phyloP scores from a whole-genome alignment of 2,888 invertebrate species.

The Watsonalla cultraria region DNA sequence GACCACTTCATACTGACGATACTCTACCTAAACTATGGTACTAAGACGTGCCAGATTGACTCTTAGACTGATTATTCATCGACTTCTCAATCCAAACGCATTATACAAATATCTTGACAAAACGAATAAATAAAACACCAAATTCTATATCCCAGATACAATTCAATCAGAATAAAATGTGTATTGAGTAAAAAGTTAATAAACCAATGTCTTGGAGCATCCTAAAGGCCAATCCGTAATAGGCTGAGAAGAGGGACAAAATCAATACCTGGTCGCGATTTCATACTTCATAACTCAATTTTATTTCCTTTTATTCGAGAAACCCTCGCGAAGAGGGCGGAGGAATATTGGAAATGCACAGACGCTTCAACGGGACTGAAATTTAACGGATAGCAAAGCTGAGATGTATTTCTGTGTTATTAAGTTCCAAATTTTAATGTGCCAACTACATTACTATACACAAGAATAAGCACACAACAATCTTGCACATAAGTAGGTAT shows the following conservation, averaged over 20 bases:
- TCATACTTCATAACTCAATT: conserved; percentile 48
- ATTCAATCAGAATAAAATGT: neutral
- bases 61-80: no score
- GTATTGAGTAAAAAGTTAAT: conserved; percentile 7
- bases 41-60: no score
- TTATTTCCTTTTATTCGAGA: conserved; percentile 19
- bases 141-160: no score
- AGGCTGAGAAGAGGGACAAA: conserved; percentile 20
- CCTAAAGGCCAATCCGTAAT: conserved; percentile 14
- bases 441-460: no score
- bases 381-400: neutral
- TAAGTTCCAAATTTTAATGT: no score
- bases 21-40: no score
- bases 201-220: conserved; percentile 7
- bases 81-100: neutral
- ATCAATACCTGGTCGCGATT: conserved; percentile 40
- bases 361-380: no score
- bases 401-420: no score
- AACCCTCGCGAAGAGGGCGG: neutral
- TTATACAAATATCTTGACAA: neutral
- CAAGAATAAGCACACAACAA: no score
- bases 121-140: neutral
- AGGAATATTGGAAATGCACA: no score
- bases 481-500: no score
- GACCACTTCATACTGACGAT: no score